A percentile compares a stretch with the other conserved stretches of the same genome.
phyloP scores from a whole-genome alignment of 2,113 vertebrate genomes.

The Carlito syrichta region DNA sequence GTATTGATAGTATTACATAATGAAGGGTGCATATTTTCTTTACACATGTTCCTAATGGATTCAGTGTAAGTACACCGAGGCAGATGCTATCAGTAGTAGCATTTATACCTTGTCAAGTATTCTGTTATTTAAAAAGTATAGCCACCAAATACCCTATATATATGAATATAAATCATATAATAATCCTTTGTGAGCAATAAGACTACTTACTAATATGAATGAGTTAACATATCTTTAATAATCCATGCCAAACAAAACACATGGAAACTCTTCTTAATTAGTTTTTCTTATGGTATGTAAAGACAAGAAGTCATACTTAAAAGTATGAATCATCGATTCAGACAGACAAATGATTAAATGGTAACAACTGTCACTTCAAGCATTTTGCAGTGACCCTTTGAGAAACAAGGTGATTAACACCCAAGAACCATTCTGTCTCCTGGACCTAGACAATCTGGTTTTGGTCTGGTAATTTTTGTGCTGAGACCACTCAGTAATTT shows the following conservation, averaged over 20 bases:
- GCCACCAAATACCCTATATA: neutral
- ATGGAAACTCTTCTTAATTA: neutral
- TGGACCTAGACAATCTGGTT: neutral
- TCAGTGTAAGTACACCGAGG: neutral
- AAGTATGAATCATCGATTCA: neutral
- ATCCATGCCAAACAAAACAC: neutral
- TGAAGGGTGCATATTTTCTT: conserved; percentile 42
- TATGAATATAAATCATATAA: neutral
- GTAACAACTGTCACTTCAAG: neutral
- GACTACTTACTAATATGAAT: neutral
- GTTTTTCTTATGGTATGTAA: neutral
- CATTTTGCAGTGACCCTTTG: neutral
- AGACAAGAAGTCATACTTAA: neutral
- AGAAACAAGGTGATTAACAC: neutral
- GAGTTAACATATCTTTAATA: neutral
- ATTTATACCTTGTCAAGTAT: neutral
- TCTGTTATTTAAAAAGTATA: neutral
- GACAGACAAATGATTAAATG: neutral
- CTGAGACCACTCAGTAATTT: neutral
- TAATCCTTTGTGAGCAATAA: neutral
- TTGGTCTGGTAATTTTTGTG: neutral
- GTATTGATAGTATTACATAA: conserved; percentile 35
- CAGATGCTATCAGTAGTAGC: neutral
- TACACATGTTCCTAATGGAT: neutral
- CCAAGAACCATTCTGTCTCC: neutral